Conservation (phyloP, 2,113 vertebrate species). For the Pelodiscus sinensis region DNA sequence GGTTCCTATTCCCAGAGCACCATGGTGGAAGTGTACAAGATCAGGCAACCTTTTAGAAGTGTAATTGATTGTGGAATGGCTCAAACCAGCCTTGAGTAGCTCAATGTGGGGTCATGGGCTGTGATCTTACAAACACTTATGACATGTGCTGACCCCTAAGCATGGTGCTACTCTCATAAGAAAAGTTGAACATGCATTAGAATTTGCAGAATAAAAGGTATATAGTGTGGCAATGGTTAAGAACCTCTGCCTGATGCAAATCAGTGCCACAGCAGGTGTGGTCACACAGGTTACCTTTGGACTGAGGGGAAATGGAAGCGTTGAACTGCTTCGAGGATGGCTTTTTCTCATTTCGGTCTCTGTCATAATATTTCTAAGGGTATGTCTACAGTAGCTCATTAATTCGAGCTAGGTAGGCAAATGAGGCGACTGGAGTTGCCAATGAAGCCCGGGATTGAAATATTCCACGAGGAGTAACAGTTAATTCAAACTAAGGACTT, state of each 20-base stretch:
- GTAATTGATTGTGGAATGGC: background rate
- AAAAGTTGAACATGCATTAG: background rate
- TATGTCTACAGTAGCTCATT: no score
- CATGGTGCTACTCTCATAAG: background rate
- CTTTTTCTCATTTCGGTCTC: slow-evolving; percentile 20
- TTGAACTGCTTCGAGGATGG: background rate
- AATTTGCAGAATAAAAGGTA: background rate
- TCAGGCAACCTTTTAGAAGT: background rate
- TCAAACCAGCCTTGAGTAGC: background rate
- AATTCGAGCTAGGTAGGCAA: no score
- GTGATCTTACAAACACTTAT: background rate
- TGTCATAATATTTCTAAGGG: background rate
- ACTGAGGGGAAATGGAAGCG: background rate
- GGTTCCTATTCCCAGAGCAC: background rate
- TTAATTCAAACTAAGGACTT: no score
- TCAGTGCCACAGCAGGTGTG: background rate
- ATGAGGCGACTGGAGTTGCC: no score
- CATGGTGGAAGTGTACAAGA: background rate
- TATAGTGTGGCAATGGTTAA: accelerated
- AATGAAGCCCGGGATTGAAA: no score
- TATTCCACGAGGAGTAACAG: no score
- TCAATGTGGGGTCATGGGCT: background rate
- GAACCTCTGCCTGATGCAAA: background rate
- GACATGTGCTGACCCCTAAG: background rate
- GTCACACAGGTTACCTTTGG: background rate